Evolutionary conservation across 1,140 invertebrate species (phyloP), one percentile per base, ranked within the genome.

Genomic region (Drosophila equinoxialis): DNA sequence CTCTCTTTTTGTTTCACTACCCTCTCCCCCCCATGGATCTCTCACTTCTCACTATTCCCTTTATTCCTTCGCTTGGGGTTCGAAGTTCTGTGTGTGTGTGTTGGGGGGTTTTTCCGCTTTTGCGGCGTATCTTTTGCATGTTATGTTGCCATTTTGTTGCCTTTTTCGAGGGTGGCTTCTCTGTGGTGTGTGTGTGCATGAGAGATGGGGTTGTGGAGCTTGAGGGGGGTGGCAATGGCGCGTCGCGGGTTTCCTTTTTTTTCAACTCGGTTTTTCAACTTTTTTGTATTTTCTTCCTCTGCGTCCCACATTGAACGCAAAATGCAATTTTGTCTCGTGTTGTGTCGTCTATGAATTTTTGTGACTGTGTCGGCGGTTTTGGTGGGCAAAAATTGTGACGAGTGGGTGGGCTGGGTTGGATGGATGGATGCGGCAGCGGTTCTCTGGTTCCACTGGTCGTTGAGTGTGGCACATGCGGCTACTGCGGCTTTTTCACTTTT

Each of bases 401-500:
- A 20, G 54, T 17, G 30, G 30, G 1, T 20, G 23, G 54, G 13
- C 3, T 3, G 26, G 45, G 41, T 11, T 48, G 23, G 57, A n/a
- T 33, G 63, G 20, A 20, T 42, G 33, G 17, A 51, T 10, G 23
- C 41, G 45, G 57, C n/a, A 45, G 35, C 35, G 55, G 6, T 14
- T 13, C 33, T 48, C 20, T 51, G 8, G 10, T 30, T 30, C 30
- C 45, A 37, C 41, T 17, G 60, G 6, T 48, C 14, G 37, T 64
- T 51, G 45, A 57, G 71, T 75, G 68, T 68, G 85, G 74, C 85
- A 74, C 77, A 89, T 89, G 84, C 77, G 84, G 84, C 84, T 75
- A 73, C 69, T 89, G 84, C 81, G 84, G 84, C 84, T 89, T 89
- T 89, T 89, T 89, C 84, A 89, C 84, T 89, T 89, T 89, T 89